A percentile compares a stretch with the other conserved stretches of the same genome.
phyloP scores from a whole-genome alignment of 2,888 invertebrate species.

The Mimas tiliae region DNA sequence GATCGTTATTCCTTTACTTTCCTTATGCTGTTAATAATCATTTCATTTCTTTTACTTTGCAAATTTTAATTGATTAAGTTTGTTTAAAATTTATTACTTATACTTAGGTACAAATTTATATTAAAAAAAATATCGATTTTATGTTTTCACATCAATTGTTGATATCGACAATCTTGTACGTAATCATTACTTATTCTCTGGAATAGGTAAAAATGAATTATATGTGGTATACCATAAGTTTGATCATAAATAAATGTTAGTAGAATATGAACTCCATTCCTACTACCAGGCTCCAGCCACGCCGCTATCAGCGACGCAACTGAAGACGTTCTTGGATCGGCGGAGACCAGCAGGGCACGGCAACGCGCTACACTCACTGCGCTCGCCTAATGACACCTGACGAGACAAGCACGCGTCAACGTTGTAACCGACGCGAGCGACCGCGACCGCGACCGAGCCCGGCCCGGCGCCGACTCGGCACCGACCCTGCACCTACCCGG shows the following conservation, averaged over 20 bases:
- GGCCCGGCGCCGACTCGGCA: neutral
- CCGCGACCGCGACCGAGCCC: neutral
- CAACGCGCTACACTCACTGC: conserved; percentile 64
- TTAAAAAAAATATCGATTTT: too few relatives aligned
- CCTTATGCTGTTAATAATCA: too few relatives aligned
- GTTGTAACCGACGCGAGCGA: conserved; percentile 12
- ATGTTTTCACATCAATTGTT: too few relatives aligned
- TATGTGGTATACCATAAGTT: too few relatives aligned
- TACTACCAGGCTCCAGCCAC: conserved; percentile 69
- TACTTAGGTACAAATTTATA: too few relatives aligned
- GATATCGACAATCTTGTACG: too few relatives aligned
- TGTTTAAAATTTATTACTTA: too few relatives aligned
- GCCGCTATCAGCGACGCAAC: conserved; percentile 64
- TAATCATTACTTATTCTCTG: too few relatives aligned
- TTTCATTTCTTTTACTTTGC: too few relatives aligned
- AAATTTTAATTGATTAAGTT: too few relatives aligned
- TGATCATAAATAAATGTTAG: too few relatives aligned
- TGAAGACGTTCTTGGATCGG: conserved; percentile 77
- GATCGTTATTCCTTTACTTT: neutral
- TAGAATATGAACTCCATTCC: neutral
- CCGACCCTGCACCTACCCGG: neutral
- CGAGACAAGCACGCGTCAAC: conserved; percentile 31
- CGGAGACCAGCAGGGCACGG: conserved; percentile 75
- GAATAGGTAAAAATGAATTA: too few relatives aligned
- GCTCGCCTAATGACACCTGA: conserved; percentile 76